Evolutionary conservation across 2,797 vertebrate species (phyloP).

Genomic region (Tapirus indicus): DNA sequence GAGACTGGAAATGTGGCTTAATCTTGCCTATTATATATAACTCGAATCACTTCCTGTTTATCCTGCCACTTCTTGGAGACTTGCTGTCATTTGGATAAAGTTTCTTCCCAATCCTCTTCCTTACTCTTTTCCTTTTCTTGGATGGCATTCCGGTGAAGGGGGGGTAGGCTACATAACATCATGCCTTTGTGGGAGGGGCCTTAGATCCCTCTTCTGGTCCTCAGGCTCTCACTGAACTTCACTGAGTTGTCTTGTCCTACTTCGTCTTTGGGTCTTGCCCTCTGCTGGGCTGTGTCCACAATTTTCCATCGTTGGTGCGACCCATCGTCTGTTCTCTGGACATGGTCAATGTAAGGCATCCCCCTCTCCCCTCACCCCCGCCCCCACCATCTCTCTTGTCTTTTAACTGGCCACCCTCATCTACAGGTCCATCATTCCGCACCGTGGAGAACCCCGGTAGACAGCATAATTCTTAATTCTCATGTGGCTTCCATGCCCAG

Average conservation of each 20-base stretch:
- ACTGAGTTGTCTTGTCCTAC: background rate
- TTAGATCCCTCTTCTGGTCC: background rate
- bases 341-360: background rate
- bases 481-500: background rate
- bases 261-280: background rate
- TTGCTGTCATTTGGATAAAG: background rate
- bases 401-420: background rate
- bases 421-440: background rate
- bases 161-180: background rate
- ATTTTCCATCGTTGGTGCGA: background rate
- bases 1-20: background rate
- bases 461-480: background rate
- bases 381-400: background rate
- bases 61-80: background rate
- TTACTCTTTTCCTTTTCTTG: background rate
- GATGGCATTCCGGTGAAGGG: background rate
- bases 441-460: background rate
- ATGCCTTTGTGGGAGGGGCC: background rate
- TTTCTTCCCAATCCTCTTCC: background rate
- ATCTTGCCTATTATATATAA: background rate
- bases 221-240: background rate
- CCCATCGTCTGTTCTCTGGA: background rate
- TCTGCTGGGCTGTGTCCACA: background rate
- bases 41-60: background rate
- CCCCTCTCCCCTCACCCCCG: no score